Evolutionary conservation across 2,797 vertebrate genomes (phyloP).

Genomic region (Eremophila alpestris): DNA sequence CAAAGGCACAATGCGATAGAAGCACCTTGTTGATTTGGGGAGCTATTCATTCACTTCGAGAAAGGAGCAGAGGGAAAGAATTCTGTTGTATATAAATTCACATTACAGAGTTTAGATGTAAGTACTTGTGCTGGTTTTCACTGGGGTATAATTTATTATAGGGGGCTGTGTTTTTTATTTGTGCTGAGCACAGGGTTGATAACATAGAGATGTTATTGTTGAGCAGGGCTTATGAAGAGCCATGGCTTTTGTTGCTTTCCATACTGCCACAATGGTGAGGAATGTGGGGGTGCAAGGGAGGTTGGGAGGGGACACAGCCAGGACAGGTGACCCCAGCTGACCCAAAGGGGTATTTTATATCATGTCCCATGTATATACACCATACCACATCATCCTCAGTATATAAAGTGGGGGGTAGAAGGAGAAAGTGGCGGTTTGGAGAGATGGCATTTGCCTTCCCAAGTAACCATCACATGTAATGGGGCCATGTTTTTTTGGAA

Average conservation of each 20-base stretch:
- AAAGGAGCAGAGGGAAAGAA: not conserved
- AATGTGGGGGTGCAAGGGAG: not conserved
- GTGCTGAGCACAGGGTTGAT: not conserved
- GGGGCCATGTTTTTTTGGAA: not conserved
- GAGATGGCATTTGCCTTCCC: not conserved
- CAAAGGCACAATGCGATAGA: not conserved
- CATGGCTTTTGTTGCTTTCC: not conserved
- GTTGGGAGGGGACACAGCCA: not conserved
- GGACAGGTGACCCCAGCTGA: not conserved
- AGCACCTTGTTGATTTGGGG: not conserved
- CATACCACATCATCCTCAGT: not conserved
- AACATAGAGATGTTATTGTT: not conserved
- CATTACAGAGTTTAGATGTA: not conserved
- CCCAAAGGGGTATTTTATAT: not conserved
- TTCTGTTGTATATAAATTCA: not conserved
- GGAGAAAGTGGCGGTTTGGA: not conserved
- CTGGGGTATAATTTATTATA: not conserved
- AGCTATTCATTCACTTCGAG: fast-evolving
- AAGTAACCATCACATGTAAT: fast-evolving
- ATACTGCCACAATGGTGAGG: fast-evolving
- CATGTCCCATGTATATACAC: not conserved
- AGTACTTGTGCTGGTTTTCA: not conserved
- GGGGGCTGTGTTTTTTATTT: not conserved
- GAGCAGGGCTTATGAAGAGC: not conserved
- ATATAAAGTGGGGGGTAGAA: not conserved